These are phyloP conservation scores for Oncorhynchus mykiss DNA, from an alignment of 2,113 vertebrate species.

Conservation along the genomic window DNA sequence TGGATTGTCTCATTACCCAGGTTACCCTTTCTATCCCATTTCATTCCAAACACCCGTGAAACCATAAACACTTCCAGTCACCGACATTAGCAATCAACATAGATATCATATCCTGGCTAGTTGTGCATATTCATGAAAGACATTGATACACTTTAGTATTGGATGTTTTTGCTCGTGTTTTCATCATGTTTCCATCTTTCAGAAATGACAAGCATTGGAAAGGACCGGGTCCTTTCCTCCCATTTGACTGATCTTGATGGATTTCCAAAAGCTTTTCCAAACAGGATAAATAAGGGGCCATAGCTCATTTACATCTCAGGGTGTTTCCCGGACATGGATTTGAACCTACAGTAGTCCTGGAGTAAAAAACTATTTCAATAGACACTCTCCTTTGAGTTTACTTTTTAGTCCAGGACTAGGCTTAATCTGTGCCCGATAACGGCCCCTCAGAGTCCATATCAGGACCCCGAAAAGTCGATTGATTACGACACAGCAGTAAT, in stretches of 20 bases:
- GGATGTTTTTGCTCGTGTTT: slow-evolving; percentile 40
- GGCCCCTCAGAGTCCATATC: too few species aligned
- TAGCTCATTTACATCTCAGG: not conserved
- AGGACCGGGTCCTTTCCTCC: slow-evolving; percentile 5
- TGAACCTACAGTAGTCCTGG: not conserved
- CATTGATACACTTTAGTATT: slow-evolving; percentile 35
- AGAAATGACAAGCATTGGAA: slow-evolving; percentile 37
- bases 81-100: slow-evolving; percentile 16
- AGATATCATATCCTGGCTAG: slow-evolving; percentile 12
- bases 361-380: not conserved
- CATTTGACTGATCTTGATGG: slow-evolving; percentile 20
- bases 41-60: slow-evolving; percentile 45
- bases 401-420: not conserved
- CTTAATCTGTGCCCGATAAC: too few species aligned
- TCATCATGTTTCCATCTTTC: slow-evolving; percentile 52
- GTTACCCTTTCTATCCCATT: slow-evolving; percentile 23
- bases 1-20: slow-evolving; percentile 20
- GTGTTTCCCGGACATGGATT: not conserved
- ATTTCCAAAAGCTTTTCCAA: slow-evolving; percentile 23
- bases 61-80: slow-evolving; percentile 9
- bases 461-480: too few species aligned
- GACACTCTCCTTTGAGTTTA: not conserved
- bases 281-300: not conserved
- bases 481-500: too few species aligned
- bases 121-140: slow-evolving; percentile 21